These are phyloP conservation scores for Coracias cyanogaster DNA, from an alignment of 2,797 vertebrate species.

Conservation along the genomic window DNA sequence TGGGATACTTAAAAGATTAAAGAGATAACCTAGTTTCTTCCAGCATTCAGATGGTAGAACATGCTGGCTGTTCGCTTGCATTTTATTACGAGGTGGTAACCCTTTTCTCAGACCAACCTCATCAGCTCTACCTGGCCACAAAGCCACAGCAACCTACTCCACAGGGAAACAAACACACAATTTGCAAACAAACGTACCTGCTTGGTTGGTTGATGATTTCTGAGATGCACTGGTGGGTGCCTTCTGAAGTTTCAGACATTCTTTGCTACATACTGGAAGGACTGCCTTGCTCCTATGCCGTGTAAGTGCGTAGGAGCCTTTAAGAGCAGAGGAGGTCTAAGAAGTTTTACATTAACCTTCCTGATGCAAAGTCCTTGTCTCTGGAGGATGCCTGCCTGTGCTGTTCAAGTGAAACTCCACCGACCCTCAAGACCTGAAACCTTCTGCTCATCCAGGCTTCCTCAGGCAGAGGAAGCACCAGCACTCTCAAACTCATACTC, in stretches of 20 bases:
- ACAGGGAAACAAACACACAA: neutral
- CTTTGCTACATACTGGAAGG: no score
- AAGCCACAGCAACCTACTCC: neutral
- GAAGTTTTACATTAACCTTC: neutral
- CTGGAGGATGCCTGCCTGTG: neutral
- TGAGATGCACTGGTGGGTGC: neutral
- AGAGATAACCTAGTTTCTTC: neutral
- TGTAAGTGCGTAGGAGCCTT: neutral
- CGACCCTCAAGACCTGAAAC: fast-evolving
- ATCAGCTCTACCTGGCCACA: neutral
- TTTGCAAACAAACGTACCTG: neutral
- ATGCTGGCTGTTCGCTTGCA: fast-evolving
- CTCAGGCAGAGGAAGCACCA: neutral
- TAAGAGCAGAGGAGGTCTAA: neutral
- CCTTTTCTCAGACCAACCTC: neutral
- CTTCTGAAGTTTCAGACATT: neutral
- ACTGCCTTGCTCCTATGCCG: neutral
- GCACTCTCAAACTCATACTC: neutral
- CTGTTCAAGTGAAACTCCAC: neutral
- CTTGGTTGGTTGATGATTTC: neutral
- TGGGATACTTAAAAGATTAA: neutral
- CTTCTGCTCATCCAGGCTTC: neutral
- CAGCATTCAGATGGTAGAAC: neutral
- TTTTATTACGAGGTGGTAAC: neutral
- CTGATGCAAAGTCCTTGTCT: fast-evolving